Evolutionary conservation across 2,797 vertebrate genomes (phyloP).

Genomic region (Steatocranus sp.): DNA sequence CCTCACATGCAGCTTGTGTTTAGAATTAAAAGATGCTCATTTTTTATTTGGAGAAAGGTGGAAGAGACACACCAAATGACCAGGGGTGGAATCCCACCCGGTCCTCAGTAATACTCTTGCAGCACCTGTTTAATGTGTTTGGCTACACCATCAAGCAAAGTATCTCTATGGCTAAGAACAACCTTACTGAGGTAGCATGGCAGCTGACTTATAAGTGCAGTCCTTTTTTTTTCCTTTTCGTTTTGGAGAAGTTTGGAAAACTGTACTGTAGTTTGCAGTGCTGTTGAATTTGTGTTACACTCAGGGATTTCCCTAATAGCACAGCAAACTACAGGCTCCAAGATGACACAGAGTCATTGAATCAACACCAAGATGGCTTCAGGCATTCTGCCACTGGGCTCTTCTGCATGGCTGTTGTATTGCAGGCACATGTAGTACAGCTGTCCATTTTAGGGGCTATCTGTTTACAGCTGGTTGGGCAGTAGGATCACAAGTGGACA

Average conservation of each 20-base stretch:
- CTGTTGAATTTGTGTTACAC: neutral
- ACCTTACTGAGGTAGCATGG: neutral
- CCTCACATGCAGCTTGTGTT: neutral
- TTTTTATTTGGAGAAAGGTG: no score
- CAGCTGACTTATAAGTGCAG: neutral
- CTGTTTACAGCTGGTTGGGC: neutral
- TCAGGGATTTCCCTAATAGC: neutral
- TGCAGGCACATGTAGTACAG: neutral
- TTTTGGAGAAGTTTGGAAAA: neutral
- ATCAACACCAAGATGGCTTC: neutral
- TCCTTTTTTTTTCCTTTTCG: accelerated
- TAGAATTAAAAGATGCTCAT: neutral
- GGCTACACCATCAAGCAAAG: neutral
- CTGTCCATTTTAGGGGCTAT: neutral
- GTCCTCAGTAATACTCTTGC: neutral
- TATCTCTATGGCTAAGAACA: neutral
- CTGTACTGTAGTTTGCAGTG: neutral
- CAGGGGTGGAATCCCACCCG: neutral
- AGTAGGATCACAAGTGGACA: neutral
- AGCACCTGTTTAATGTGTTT: neutral
- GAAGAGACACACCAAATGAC: neutral
- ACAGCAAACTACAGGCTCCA: neutral
- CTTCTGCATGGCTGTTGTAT: neutral
- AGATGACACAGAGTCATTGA: neutral
- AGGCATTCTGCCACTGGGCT: neutral